Evolutionary conservation across 2,888 invertebrate genomes (phyloP), one percentile per base, ranked within the genome.

Genomic region (Pardosa pseudoannulata): DNA sequence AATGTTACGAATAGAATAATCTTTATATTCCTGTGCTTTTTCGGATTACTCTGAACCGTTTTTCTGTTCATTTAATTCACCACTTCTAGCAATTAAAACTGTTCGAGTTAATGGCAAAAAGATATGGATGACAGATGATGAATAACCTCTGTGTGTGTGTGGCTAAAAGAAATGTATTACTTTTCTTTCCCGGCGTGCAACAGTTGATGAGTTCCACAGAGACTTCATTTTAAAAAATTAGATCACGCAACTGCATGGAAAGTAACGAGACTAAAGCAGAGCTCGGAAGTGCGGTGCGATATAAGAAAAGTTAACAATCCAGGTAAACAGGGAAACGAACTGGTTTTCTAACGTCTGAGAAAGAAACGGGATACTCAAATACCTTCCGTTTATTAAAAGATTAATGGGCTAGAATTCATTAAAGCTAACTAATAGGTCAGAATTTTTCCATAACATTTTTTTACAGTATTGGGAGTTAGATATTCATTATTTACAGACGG

Each of bases 191-290:
- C 56, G 3, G 56, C 56, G 23, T 56, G 56, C 56, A 56, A 56
- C 56, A 56, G 56, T 56, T 56, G 56, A 56, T 56, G 56, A 56
- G 56, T 56, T 56, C 56, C 56, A 2, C 23, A 5, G 56, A 23
- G 56, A 56, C 19, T 56, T 3, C 5, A 7, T 19, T 56, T 56
- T 56, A 23, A 19, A 56, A 56, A 56, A 56, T 19, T 19, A 23
- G 56, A 56, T 56, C 56, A 56, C 56, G 56, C 56, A 56, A 56
- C 56, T 23, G 56, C 2, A 23, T 56, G 16, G 56, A 56, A 23
- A 23, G 56, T 23, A 56, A 23, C 56, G 0, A 23, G 23, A 23
- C 1, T 23, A 56, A 56, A 23, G 23, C 5, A 56, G 23, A 56
- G 16, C 41, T 5, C 41, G 16, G 16, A 56, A 36, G 36, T 9